Evolutionary conservation across 2,888 invertebrate species (phyloP), one percentile per base, ranked within the genome.

Genomic region (Hartigia nigra): DNA sequence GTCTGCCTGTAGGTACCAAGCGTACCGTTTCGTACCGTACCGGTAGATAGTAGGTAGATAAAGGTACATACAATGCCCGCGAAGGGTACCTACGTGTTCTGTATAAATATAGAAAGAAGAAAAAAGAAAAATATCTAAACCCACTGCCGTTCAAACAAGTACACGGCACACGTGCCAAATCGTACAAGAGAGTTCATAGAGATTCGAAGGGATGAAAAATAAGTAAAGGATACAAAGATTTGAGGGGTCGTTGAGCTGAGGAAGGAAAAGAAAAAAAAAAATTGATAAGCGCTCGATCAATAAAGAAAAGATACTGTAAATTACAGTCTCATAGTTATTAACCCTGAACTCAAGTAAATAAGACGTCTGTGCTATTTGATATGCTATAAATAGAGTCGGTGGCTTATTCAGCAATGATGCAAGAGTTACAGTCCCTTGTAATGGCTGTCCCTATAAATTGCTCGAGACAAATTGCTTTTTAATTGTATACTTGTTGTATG

Each of bases 1-100:
- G 84, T 86, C 87, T 88, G 86, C 86, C 85, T 11, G 31, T 34
- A 23, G 14, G 31, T 34, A 34, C 72, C 34, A 23, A 1, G 55
- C 55, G 55, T 55, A 23, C 55, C 55, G 55, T 55, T 55, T 55
- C 55, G 55, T 55, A 37, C 37, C 1, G 37, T 37, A 55, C 55
- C 55, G 55, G 55, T 55, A 55, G 55, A 23, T 1, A 55, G 55
- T 55, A 23, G 23, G 23, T 55, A 55, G 55, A 9, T 9, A 1
- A 9, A 23, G 9, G 9, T 23, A 23, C 23, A 55, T 23, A 55
- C 55, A 23, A 23, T 9, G 23, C 35, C 35, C 55, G 5, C 9
- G 23, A 23, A 55, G 23, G 23, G 55, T 55, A 55, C 34, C 34
- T 34, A 34, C 55, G 55, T 9, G 55, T 55, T 1, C 74, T 74